These are phyloP conservation scores for Acheta domesticus DNA, from an alignment of 2,888 invertebrate species.

Conservation along the genomic window DNA sequence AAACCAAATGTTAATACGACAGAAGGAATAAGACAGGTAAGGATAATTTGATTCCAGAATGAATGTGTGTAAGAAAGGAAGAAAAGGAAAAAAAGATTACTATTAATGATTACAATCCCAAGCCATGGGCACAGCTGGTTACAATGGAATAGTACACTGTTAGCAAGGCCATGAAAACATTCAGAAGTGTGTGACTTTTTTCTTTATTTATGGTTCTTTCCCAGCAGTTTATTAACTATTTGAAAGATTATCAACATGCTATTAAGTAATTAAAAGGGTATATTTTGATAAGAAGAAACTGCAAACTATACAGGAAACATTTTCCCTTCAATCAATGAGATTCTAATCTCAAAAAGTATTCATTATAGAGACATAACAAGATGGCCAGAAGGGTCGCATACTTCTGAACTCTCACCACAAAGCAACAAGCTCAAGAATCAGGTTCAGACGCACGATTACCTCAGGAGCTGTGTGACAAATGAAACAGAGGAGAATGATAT, in stretches of 20 bases:
- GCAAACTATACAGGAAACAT: too few species aligned
- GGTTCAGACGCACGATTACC: conserved; percentile 44
- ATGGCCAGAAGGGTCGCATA: not conserved
- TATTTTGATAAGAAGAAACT: too few species aligned
- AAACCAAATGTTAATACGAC: conserved; percentile 19
- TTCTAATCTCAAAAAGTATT: too few species aligned
- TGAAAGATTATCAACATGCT: too few species aligned
- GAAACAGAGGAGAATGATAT: conserved; percentile 22
- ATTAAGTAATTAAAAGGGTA: too few species aligned
- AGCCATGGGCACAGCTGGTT: not conserved
- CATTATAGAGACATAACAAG: too few species aligned
- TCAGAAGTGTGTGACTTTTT: not conserved
- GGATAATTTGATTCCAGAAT: not conserved
- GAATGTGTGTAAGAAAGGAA: not conserved
- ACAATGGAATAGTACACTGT: not conserved
- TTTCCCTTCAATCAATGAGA: too few species aligned
- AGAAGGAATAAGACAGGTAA: not conserved
- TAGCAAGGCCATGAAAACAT: not conserved
- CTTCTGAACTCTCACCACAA: conserved; percentile 19
- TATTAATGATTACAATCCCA: conserved; percentile 8
- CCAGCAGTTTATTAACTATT: too few species aligned
- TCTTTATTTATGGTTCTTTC: too few species aligned
- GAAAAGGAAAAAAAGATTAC: conserved; percentile 2
- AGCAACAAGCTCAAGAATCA: conserved; percentile 41
- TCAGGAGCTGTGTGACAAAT: conserved; percentile 47